Evolutionary conservation across 1,140 invertebrate species (phyloP).

Genomic region (Drosophila kikkawai): DNA sequence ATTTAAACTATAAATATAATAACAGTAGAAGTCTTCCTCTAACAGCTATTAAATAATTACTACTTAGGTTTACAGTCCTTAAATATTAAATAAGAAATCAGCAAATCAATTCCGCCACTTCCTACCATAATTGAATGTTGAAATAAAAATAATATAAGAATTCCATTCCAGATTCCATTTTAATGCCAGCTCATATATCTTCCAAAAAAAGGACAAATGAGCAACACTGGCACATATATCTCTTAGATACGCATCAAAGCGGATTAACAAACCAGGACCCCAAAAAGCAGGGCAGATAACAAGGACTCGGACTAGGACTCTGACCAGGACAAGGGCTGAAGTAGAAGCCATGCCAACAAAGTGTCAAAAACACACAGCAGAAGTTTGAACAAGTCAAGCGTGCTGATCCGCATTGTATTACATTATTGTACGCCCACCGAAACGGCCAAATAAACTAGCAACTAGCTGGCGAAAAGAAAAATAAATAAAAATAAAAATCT

Average conservation of each 20-base stretch:
- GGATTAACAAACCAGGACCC: conserved; percentile 65
- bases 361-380: conserved; percentile 71
- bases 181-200: not conserved
- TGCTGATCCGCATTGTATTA: conserved; percentile 64
- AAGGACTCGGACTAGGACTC: not conserved
- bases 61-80: not conserved
- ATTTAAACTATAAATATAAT: no score
- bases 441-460: conserved; percentile 52
- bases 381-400: conserved; percentile 80
- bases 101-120: not conserved
- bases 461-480: conserved; percentile 29
- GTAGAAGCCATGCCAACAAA: conserved; percentile 52
- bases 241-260: conserved; percentile 72
- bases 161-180: not conserved
- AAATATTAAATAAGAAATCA: not conserved
- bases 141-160: not conserved
- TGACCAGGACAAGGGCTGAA: no score
- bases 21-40: no score
- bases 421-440: conserved; percentile 52
- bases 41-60: not conserved
- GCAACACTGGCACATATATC: conserved; percentile 20
- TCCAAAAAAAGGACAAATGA: not conserved
- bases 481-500: conserved; percentile 13
- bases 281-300: conserved; percentile 11
- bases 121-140: not conserved